These are phyloP conservation scores for Castor canadensis DNA, from an alignment of 2,113 vertebrate species.

Conservation along the genomic window DNA sequence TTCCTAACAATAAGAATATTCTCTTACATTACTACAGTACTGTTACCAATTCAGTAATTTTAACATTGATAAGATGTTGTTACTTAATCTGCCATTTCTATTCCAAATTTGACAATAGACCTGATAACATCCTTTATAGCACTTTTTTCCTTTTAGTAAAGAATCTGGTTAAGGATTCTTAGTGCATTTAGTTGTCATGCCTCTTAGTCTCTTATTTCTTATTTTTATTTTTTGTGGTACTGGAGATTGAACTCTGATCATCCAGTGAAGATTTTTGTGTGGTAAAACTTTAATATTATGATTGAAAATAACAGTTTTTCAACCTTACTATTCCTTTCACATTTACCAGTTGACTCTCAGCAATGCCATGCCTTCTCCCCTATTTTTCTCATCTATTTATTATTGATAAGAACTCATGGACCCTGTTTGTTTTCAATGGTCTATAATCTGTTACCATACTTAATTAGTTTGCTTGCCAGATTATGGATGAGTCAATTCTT, in stretches of 20 bases:
- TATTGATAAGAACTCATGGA: not conserved
- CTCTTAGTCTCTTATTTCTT: conserved; percentile 2
- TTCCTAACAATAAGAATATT: conserved; percentile 37
- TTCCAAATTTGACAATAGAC: not conserved
- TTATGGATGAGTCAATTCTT: not conserved
- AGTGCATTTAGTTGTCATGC: not conserved
- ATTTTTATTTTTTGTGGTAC: not conserved
- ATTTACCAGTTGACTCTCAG: not conserved
- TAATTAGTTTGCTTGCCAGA: not conserved
- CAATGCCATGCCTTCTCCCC: not conserved
- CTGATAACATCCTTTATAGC: not conserved
- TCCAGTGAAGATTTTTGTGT: conserved; percentile 15
- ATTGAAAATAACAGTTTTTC: conserved; percentile 41
- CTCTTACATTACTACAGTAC: not conserved
- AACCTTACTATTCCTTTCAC: not conserved
- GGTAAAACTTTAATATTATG: conserved; percentile 9
- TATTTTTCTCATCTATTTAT: conserved; percentile 33
- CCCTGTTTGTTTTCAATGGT: not conserved
- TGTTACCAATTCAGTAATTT: conserved; percentile 4
- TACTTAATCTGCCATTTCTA: conserved; percentile 41
- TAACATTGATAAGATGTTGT: not conserved
- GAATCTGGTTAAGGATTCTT: not conserved
- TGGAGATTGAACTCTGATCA: not conserved
- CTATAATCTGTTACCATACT: not conserved
- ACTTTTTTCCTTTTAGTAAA: not conserved